Conservation (phyloP, 1,140 invertebrate species). For the Rhopalosiphum padi region DNA sequence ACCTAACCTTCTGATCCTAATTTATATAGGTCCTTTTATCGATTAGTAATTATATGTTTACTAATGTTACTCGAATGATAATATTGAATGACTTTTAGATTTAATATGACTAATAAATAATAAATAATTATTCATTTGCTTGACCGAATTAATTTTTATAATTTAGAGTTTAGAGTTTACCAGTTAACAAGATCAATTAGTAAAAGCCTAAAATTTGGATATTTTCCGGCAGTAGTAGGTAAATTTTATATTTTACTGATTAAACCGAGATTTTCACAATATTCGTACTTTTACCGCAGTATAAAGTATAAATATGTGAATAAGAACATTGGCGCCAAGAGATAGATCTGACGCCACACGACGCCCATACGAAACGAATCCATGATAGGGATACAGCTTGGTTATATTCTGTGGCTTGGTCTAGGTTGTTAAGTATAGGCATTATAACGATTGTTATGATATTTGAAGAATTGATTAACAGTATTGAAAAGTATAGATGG, state of each 20-base stretch:
- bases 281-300: neutral
- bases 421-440: neutral
- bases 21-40: too few relatives aligned
- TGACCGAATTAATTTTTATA: too few relatives aligned
- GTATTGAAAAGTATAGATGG: constrained; percentile 28
- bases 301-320: neutral
- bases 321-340: neutral
- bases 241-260: neutral
- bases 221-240: too few relatives aligned
- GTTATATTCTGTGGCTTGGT: neutral
- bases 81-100: too few relatives aligned
- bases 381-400: neutral
- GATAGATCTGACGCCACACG: neutral
- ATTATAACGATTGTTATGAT: neutral
- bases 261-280: neutral
- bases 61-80: too few relatives aligned
- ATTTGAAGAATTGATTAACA: neutral
- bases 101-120: too few relatives aligned
- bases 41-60: too few relatives aligned
- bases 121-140: too few relatives aligned
- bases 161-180: too few relatives aligned
- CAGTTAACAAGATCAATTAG: too few relatives aligned
- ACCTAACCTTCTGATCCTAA: too few relatives aligned
- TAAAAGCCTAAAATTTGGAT: too few relatives aligned
- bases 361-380: neutral